Evolutionary conservation across 2,888 invertebrate species (phyloP).

Genomic region (Bibio marci): DNA sequence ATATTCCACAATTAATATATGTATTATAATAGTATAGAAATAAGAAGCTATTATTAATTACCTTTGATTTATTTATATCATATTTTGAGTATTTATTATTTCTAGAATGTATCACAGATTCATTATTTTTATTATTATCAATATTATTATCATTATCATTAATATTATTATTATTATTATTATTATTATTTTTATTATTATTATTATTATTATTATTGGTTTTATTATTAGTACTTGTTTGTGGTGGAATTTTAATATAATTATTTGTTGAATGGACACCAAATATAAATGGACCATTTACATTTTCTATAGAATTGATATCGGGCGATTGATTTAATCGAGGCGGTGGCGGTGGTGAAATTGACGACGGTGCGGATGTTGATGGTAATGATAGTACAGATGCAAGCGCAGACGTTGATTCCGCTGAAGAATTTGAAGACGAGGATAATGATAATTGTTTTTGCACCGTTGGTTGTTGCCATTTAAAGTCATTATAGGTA

Average conservation of each 20-base stretch:
- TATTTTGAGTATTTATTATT: too few relatives aligned
- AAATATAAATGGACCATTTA: slow-evolving; percentile 41
- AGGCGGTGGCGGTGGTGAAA: slow-evolving; percentile 3
- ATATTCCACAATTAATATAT: too few relatives aligned
- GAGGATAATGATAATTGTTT: background rate
- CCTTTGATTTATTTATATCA: too few relatives aligned
- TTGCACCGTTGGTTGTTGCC: background rate
- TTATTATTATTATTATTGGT: background rate
- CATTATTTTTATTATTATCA: background rate
- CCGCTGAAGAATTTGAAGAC: background rate
- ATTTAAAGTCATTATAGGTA: background rate
- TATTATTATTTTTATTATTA: background rate
- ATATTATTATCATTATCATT: background rate
- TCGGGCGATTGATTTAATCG: background rate
- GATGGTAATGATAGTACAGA: background rate
- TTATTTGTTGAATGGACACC: slow-evolving; percentile 30
- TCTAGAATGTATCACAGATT: too few relatives aligned
- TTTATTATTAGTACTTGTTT: too few relatives aligned
- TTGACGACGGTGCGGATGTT: slow-evolving; percentile 1
- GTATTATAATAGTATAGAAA: too few relatives aligned
- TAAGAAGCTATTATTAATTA: too few relatives aligned
- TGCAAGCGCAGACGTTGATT: background rate
- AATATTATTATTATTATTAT: slow-evolving; percentile 6
- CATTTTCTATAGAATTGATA: slow-evolving; percentile 15
- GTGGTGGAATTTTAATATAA: too few relatives aligned